Evolutionary conservation across 1,140 invertebrate genomes (phyloP), one percentile per base, ranked within the genome.

Genomic region (Tribolium castaneum): DNA sequence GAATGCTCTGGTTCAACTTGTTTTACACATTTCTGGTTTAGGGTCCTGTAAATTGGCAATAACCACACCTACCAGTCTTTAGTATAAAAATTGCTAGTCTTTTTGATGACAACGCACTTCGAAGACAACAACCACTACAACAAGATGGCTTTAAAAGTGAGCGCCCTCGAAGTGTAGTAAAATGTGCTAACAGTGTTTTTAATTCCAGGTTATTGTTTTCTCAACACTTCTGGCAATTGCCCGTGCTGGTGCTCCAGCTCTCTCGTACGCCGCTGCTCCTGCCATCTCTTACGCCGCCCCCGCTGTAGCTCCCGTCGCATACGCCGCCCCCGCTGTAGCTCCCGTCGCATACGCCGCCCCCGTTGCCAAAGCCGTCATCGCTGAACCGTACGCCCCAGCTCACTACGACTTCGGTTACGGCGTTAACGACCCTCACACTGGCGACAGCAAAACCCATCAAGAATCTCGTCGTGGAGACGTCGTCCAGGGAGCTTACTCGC

Each of bases 371-470:
- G 74, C 81, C 16, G 66, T 84, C 3, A 77, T 81, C 10, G 90
- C 84, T 86, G 82, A 85, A 76, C 77, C 74, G 3, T 56, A 52
- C 4, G 80, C 81, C 12, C 80, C 82, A 73, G 80, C 83, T 12
- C 39, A 79, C 54, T 82, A 83, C 75, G 80, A 80, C 70, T 83
- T 81, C 70, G 81, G 77, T 7, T 82, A 82, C 56, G 50, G 77
- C 59, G 81, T 80, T n/a, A 77, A 82, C 88, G 89, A 85, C 87
- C 88, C 89, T 7, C 88, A 90, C 80, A 91, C 83, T 79, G 90
- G 82, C 13, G 83, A 84, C 73, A 77, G 30, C 62, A 84, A 84
- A 72, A 75, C 12, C 56, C 82, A 83, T 74, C 78, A 82, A 30
- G 82, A 83, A 80, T 78, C 78, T 1, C 79, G 82, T 22, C 76